phyloP scores from a whole-genome alignment of 2,797 vertebrate genomes.

The Gymnoscopelus braueri region DNA sequence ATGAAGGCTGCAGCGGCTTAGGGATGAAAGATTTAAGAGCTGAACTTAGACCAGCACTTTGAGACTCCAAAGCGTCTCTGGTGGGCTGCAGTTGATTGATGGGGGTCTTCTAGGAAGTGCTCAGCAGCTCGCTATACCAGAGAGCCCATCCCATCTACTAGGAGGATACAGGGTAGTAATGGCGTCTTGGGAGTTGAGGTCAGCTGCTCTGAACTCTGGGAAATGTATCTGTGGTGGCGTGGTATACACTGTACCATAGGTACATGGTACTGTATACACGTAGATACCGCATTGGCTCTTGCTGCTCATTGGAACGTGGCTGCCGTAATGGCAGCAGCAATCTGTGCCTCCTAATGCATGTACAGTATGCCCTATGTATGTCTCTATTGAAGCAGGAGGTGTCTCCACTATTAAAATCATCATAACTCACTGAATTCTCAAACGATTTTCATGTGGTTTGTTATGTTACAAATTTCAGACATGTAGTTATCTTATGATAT shows the following conservation, averaged over 20 bases:
- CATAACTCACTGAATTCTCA: no score
- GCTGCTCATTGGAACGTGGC: no score
- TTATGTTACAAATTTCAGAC: no score
- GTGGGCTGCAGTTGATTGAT: constrained; percentile 22
- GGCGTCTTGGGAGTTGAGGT: constrained; percentile 8
- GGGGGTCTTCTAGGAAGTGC: constrained; percentile 36
- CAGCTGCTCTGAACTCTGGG: not conserved
- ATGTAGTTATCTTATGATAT: no score
- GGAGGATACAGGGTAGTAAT: not conserved
- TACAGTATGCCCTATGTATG: no score
- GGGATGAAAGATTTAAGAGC: constrained; percentile 36
- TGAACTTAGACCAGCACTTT: constrained; percentile 26
- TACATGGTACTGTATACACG: no score
- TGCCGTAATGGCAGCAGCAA: no score
- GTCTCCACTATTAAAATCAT: no score
- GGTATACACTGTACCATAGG: not conserved
- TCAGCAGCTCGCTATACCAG: not conserved
- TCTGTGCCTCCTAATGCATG: no score
- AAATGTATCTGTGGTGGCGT: not conserved
- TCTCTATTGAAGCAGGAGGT: no score
- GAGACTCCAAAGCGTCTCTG: constrained; percentile 40
- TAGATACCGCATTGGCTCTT: no score
- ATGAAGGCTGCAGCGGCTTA: constrained; percentile 13
- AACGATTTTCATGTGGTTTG: no score
- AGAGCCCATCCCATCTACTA: not conserved